Conservation (phyloP, 1,140 invertebrate species). For the Drosophila tsacasi region DNA sequence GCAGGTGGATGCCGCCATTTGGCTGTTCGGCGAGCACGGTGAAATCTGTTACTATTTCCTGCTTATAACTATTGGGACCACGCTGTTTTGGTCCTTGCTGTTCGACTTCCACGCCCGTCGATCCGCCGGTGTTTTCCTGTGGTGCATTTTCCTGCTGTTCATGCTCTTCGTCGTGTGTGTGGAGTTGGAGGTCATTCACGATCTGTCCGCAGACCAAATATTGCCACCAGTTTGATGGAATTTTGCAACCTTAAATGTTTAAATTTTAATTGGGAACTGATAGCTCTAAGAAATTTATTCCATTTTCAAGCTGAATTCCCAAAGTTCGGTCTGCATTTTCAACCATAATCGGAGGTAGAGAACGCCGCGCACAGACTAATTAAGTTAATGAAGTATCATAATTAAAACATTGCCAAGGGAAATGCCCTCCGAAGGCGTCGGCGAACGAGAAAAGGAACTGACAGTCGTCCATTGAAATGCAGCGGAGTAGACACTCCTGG, state of each 20-base stretch:
- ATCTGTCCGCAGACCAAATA: slow-evolving; percentile 18
- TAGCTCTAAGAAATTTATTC: not conserved
- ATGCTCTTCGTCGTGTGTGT: slow-evolving; percentile 20
- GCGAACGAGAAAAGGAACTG: slow-evolving; percentile 15
- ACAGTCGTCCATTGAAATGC: slow-evolving; percentile 50
- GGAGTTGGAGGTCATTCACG: slow-evolving; percentile 45
- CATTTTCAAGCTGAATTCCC: slow-evolving; percentile 2
- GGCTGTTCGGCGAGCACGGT: slow-evolving; percentile 43
- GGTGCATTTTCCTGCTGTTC: slow-evolving; percentile 33
- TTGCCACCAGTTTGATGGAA: slow-evolving; percentile 17
- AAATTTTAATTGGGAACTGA: not conserved
- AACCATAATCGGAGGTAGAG: slow-evolving; percentile 1
- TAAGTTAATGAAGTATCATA: slow-evolving; percentile 73
- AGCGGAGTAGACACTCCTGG: slow-evolving; percentile 28
- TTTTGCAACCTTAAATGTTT: not conserved
- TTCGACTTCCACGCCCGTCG: slow-evolving; percentile 51
- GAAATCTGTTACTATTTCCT: slow-evolving; percentile 51
- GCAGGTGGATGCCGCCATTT: not conserved
- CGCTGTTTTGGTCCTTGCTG: slow-evolving; percentile 33
- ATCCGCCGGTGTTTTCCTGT: slow-evolving; percentile 47
- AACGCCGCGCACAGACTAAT: slow-evolving; percentile 42
- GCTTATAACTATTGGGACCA: slow-evolving; percentile 20
- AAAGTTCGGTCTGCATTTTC: not conserved
- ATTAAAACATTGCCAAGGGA: slow-evolving; percentile 52
- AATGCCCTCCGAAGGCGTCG: slow-evolving; percentile 31